Evolutionary conservation across 1,140 invertebrate genomes (phyloP).

Genomic region (Drosophila virilis): DNA sequence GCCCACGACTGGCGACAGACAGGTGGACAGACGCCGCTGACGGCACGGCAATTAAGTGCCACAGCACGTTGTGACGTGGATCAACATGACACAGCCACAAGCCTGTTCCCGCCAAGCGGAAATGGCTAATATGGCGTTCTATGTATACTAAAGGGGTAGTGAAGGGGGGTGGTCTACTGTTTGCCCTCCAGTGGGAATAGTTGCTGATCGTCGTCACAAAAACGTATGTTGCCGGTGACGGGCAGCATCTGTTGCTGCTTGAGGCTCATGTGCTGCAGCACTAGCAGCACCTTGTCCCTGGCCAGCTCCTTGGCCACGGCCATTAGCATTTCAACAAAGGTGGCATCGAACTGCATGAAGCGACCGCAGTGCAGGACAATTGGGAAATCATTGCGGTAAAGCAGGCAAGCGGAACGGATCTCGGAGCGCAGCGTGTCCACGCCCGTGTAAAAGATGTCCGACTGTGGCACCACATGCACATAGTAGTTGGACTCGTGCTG

Average conservation of each 20-base stretch:
- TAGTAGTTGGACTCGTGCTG: slow-evolving; percentile 84
- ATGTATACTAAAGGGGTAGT: neutral
- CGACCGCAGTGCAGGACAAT: slow-evolving; percentile 87
- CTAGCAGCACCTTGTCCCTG: slow-evolving; percentile 54
- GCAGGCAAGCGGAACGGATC: slow-evolving; percentile 84
- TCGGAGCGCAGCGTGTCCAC: slow-evolving; percentile 86
- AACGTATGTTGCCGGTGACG: slow-evolving; percentile 57
- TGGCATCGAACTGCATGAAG: slow-evolving; percentile 88
- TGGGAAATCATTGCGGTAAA: slow-evolving; percentile 84
- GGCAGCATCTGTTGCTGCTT: slow-evolving; percentile 72
- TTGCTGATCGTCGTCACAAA: slow-evolving; percentile 54
- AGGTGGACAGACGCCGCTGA: slow-evolving; percentile 5
- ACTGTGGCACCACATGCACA: slow-evolving; percentile 86
- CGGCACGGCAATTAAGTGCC: slow-evolving; percentile 15
- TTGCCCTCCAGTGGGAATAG: slow-evolving; percentile 46
- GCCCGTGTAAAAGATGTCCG: slow-evolving; percentile 88
- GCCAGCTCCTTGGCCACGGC: slow-evolving; percentile 75
- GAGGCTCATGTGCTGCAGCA: slow-evolving; percentile 66
- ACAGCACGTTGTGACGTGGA: slow-evolving; percentile 12
- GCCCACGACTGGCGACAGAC: neutral
- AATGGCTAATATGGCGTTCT: neutral
- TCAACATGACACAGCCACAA: neutral
- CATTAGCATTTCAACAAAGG: slow-evolving; percentile 86
- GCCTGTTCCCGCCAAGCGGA: neutral
- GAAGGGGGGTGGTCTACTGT: slow-evolving; percentile 19